Base-by-base conservation (phyloP, 2,797 vertebrate species). In the Myotis myotis region DNA sequence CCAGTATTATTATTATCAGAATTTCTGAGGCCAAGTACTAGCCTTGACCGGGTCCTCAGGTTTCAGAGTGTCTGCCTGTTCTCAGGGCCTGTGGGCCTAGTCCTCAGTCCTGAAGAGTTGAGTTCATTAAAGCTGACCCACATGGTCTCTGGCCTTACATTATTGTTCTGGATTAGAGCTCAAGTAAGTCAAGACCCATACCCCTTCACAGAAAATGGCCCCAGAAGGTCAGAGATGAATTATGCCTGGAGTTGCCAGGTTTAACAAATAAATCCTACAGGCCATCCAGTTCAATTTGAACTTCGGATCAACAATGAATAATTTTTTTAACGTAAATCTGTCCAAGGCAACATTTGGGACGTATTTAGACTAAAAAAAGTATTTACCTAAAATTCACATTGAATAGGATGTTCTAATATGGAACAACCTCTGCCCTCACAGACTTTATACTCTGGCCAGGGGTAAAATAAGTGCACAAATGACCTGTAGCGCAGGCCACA, bases 341-440 rank as follows among this genome's bases (percentile, higher is more conserved):
- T 71, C n/a, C 28, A 51, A 12, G 19, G 23, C 7, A 82, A 64
- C 64, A 82, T 85, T 72, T 89, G 36, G 25, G 17, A 75, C 17
- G n/a, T 90, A 47, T 57, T 89, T 49, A 82, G 33, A 36, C 10
- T 66, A 66, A 90, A 95, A 62, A 75, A n/a, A 8, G 19, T 93
- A 74, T 74, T 87, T 49, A 90, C 41, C 44, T 87, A 72, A 79
- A 92, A 84, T 86, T 89, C 76, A 87, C 44, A 23, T 36, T 28
- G 51, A 86, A 72, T 0, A 71, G 36, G 23, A 68, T 89, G 15
- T 82, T 92, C 49, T 64, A 51, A 62, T 66, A 89, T 72, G 64
- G 6, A 76, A 49, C 44, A 96, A 64, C 10, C 10, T 25, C 38
- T 74, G 7, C 28, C 60, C 30, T 80, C 55, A 23, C 49, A 85